Evolutionary conservation across 2,888 invertebrate genomes (phyloP), one percentile per base, ranked within the genome.

Genomic region (Caenorhabditis sp.): DNA sequence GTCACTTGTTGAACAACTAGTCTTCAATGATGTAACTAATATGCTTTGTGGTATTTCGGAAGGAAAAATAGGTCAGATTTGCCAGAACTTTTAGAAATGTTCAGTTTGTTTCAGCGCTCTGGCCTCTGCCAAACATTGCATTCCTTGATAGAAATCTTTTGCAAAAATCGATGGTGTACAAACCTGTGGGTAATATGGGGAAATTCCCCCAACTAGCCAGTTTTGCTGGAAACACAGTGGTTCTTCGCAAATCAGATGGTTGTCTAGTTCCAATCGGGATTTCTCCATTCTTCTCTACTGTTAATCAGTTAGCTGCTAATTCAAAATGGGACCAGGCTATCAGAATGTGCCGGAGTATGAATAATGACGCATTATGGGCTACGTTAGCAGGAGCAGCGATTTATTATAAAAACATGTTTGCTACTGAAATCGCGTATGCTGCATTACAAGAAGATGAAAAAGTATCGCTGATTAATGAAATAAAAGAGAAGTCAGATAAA

Each of bases 401-500:
- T 67, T 93, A 94, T 79, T 92, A 93, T 73, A 93, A 93, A 87
- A 93, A 96, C 84, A 89, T 95, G 63, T 92, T 93, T 69, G 93
- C 95, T 7, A 95, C 97, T 20, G 97, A 97, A 90, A 94, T 96
- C 87, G 95, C 96, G 0, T 99, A 95, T 88, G 93, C 95, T 10
- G 93, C 93, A 12, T 92, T 95, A n/a, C 91, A 92, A 83, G 92
- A 94, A 89, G 88, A 89, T 20, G 90, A 90, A 75, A 90, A 90
- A 84, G 90, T 89, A 0, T 57, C 67, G 8, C 69, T 83, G n/a
- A 72, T 88, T 12, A 67, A 68, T 43, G 83, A 85, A 53, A 78
- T 84, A 8, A 78, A 85, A 20, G 74, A 75, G 8, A 78, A 86
- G 26, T 69, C 70, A 27, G 82, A 85, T 59, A 78, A 84, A 31